Evolutionary conservation across 2,113 vertebrate species (phyloP).

Genomic region (Cyprinodon variegatus): DNA sequence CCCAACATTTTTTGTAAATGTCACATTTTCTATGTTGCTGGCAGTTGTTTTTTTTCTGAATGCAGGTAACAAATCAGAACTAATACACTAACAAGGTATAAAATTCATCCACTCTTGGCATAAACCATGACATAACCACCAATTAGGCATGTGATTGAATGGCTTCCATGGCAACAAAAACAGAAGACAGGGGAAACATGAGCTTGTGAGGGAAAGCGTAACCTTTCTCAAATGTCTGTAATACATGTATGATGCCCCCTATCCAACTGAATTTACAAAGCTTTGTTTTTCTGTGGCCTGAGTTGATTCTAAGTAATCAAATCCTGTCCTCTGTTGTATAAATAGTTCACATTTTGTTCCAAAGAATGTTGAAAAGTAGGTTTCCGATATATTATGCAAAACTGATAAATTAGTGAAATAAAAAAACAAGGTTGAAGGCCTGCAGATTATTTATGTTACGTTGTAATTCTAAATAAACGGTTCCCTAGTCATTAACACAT

Average conservation of each 20-base stretch:
- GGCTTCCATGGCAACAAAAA: constrained; percentile 69
- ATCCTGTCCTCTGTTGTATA: background rate
- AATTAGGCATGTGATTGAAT: constrained; percentile 62
- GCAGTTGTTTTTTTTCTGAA: background rate
- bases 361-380: background rate
- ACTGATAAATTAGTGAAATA: background rate
- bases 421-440: background rate
- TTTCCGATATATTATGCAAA: too few species aligned
- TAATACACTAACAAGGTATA: background rate
- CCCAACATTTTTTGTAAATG: background rate
- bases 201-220: constrained; percentile 60
- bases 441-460: background rate
- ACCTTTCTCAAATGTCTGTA: constrained; percentile 63
- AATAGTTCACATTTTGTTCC: constrained; percentile 4
- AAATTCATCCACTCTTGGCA: constrained; percentile 27
- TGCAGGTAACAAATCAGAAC: constrained; percentile 1
- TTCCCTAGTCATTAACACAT: background rate
- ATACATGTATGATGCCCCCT: constrained; percentile 4
- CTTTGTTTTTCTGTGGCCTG: background rate
- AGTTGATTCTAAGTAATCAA: background rate
- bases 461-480: background rate
- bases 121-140: constrained; percentile 60
- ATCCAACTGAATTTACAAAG: constrained; percentile 14
- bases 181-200: constrained; percentile 65
- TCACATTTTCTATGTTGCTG: background rate